Evolutionary conservation across 2,113 vertebrate genomes (phyloP), one percentile per base, ranked within the genome.

Genomic region (Solenodon paradoxus): DNA sequence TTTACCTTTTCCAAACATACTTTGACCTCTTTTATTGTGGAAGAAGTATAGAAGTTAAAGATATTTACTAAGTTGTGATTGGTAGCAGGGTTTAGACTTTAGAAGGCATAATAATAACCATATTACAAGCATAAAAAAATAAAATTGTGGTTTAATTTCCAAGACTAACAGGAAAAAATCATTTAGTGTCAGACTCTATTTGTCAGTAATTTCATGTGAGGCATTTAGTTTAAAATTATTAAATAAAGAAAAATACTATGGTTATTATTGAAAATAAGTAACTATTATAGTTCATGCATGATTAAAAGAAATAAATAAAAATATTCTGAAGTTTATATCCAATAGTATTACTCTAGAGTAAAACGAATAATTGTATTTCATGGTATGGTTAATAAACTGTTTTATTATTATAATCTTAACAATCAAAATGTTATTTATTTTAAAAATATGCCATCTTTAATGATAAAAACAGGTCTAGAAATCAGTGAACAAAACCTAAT

Each of bases 301-400:
- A 90, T 91, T 66, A 71, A 92, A 96, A 94, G 66, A 92, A 68
- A 47, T 61, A 79, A 75, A 61, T 74, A 63, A n/a, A n/a, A n/a
- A n/a, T 64, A 69, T 94, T 97, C 81, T 96, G 38, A 97, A 84
- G 75, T 49, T 96, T 86, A 83, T 30, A 51, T 40, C 45, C 93
- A 95, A 86, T 88, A 93, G 75, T 95, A 84, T 79, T 95, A 94
- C 78, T 78, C 35, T 51, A 95, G 40, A 16, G 51, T 94, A 79
- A 92, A 79, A 96, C 74, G 32, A 95, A 68, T 82, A 92, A 87
- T 75, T 64, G 0, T 42, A 71, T 77, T 79, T 92, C 17, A 88
- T 51, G 35, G 2, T 42, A 16, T 57, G 86, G 26, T 47, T 91
- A 86, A 51, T 53, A 77, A 74, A 78, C 49, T 66, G 15, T 9